Conservation (phyloP, 2,888 invertebrate genomes). For the Apoda limacodes region DNA sequence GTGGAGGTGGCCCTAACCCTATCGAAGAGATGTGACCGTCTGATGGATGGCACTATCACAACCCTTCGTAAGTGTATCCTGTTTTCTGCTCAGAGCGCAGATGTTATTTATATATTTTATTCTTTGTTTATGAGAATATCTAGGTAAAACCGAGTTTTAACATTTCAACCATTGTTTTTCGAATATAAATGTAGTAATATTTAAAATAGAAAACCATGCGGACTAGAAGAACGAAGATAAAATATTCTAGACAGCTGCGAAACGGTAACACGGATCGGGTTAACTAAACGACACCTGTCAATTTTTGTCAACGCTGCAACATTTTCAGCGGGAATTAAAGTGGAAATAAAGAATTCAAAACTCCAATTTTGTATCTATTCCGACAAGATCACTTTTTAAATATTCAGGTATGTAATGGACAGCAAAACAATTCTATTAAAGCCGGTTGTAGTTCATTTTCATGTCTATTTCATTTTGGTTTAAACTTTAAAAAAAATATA, state of each 20-base stretch:
- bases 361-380: conserved; percentile 40
- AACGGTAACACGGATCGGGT: too few relatives aligned
- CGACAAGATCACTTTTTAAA: conserved; percentile 51
- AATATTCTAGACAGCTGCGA: too few relatives aligned
- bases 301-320: conserved; percentile 34
- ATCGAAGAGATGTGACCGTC: conserved; percentile 63
- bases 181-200: too few relatives aligned
- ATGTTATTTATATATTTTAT: conserved; percentile 61
- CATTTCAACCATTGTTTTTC: too few relatives aligned
- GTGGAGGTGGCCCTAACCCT: conserved; percentile 65
- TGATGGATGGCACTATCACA: conserved; percentile 64
- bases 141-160: too few relatives aligned
- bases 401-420: conserved; percentile 64
- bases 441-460: too few relatives aligned
- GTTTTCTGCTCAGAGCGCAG: conserved; percentile 41
- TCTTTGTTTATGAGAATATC: conserved; percentile 61
- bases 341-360: conserved; percentile 57
- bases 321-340: conserved; percentile 37
- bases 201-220: too few relatives aligned
- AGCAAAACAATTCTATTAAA: too few relatives aligned
- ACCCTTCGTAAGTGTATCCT: conserved; percentile 49
- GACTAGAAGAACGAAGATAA: too few relatives aligned
- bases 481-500: too few relatives aligned
- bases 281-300: conserved; percentile 58
- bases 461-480: too few relatives aligned